phyloP scores from a whole-genome alignment of 2,888 invertebrate species.

The Meiosimyza platycephala region DNA sequence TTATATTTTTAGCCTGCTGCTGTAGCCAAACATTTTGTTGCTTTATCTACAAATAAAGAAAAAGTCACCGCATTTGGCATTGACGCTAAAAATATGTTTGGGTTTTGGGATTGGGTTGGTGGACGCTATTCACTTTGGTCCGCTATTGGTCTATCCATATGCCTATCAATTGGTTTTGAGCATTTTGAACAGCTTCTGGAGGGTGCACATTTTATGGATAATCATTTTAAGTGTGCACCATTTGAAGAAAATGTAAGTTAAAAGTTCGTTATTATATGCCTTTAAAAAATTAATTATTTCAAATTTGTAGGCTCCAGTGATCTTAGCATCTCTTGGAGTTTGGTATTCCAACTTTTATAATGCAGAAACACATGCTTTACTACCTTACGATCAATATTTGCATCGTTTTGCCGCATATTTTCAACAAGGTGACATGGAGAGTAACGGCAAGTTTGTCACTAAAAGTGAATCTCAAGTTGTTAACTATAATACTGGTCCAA shows the following conservation, averaged over 20 bases:
- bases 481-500: conserved; percentile 66
- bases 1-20: conserved; percentile 72
- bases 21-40: conserved; percentile 98
- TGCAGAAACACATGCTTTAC: conserved; percentile 93
- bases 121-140: conserved; percentile 98
- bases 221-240: conserved; percentile 89
- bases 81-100: conserved; percentile 97
- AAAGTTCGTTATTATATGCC: neutral
- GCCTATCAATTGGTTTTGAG: conserved; percentile 91
- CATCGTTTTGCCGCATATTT: conserved; percentile 99
- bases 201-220: conserved; percentile 94
- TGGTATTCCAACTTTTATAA: conserved; percentile 97
- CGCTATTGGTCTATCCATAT: conserved; percentile 97
- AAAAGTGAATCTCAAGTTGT: conserved; percentile 72
- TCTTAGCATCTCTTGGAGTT: conserved; percentile 89
- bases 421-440: conserved; percentile 99
- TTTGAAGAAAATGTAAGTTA: conserved; percentile 86
- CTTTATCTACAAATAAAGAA: conserved; percentile 92
- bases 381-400: conserved; percentile 99
- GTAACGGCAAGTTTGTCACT: conserved; percentile 95
- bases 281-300: conserved; percentile 44
- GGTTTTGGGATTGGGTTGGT: conserved; percentile 99
- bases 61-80: conserved; percentile 99
- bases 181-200: conserved; percentile 92
- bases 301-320: conserved; percentile 83